Evolutionary conservation across 2,797 vertebrate genomes (phyloP).

Genomic region (Acestrorhynchus altus): DNA sequence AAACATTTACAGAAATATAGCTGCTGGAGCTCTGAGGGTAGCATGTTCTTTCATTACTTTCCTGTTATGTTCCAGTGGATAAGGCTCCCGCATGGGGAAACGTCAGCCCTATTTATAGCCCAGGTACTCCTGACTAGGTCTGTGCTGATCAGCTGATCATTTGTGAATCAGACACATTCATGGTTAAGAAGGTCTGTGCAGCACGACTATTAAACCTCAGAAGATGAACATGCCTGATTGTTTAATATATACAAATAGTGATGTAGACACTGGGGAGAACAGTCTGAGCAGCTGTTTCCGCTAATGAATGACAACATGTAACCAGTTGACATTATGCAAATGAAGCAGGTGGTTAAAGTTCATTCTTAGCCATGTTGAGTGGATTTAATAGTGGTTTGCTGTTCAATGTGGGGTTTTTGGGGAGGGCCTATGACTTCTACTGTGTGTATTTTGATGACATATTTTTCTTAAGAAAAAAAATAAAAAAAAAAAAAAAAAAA

Average conservation of each 20-base stretch:
- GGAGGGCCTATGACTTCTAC: too few relatives aligned
- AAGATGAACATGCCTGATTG: slow-evolving; percentile 2
- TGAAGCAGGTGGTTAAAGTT: neutral
- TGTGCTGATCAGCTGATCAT: neutral
- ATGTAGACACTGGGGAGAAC: slow-evolving; percentile 30
- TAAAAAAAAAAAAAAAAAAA: too few relatives aligned
- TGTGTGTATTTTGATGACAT: too few relatives aligned
- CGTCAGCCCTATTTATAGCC: slow-evolving; percentile 4
- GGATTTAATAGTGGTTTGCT: too few relatives aligned
- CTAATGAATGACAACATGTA: neutral
- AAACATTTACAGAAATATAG: slow-evolving; percentile 46
- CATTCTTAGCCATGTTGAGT: neutral
- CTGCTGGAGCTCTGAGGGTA: slow-evolving; percentile 10
- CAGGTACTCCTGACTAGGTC: slow-evolving; percentile 11
- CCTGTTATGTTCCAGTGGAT: neutral
- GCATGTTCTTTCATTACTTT: neutral
- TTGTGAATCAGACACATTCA: neutral
- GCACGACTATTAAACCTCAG: too few relatives aligned
- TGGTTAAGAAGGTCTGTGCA: neutral
- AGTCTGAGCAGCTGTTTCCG: neutral
- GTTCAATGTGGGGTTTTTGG: too few relatives aligned
- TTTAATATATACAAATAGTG: neutral
- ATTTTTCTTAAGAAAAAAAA: too few relatives aligned
- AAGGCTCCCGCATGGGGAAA: neutral
- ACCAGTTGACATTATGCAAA: neutral